A percentile compares a stretch with the other conserved stretches of the same genome.
phyloP scores from a whole-genome alignment of 2,113 vertebrate species.

The Noturus placidus region DNA sequence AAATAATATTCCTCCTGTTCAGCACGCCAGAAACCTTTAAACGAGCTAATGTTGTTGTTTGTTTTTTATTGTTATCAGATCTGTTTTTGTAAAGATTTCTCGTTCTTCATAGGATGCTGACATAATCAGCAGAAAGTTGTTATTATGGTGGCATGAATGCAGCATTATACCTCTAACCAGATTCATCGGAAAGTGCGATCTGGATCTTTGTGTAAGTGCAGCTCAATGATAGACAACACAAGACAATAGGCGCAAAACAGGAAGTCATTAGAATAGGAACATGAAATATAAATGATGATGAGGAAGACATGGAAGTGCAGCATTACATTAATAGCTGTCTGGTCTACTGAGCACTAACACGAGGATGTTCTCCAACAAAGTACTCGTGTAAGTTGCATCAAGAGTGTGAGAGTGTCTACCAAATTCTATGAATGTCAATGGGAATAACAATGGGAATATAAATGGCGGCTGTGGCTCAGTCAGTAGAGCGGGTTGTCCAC shows the following conservation, averaged over 20 bases:
- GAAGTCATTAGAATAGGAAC: neutral
- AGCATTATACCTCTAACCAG: neutral
- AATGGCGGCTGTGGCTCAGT: too few species aligned
- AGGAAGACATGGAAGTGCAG: neutral
- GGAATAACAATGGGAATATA: too few species aligned
- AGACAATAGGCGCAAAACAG: neutral
- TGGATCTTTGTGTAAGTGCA: neutral
- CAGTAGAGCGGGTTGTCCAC: too few species aligned
- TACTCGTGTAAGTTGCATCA: neutral
- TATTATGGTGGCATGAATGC: neutral
- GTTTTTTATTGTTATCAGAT: neutral
- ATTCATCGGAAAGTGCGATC: neutral
- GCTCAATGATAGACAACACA: neutral
- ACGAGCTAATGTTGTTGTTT: neutral
- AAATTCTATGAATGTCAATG: neutral
- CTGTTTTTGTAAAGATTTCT: neutral
- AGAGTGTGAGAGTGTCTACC: conserved; percentile 10
- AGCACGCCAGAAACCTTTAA: neutral
- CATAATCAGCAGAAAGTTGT: neutral
- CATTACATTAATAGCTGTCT: conserved; percentile 1
- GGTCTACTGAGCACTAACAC: neutral
- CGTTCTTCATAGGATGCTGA: neutral
- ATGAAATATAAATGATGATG: neutral
- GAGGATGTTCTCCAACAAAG: neutral
- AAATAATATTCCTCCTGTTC: conserved; percentile 10